Evolutionary conservation across 2,797 vertebrate species (phyloP).

Genomic region (Morelia viridis): DNA sequence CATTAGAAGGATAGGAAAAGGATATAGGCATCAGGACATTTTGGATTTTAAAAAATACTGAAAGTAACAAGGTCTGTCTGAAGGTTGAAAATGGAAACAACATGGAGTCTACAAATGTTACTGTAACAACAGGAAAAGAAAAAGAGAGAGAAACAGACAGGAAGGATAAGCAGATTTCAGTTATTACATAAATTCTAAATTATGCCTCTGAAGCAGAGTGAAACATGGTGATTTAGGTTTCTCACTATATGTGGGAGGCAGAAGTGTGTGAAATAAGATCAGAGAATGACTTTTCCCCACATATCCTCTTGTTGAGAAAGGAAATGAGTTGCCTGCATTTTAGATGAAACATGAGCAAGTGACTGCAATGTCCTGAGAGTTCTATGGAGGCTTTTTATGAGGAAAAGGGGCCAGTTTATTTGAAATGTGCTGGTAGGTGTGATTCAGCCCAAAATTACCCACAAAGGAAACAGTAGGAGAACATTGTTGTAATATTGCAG

Average conservation of each 20-base stretch:
- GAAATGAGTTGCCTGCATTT: slow-evolving; percentile 43
- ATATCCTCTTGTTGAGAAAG: slow-evolving; percentile 19
- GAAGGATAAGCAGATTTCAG: neutral
- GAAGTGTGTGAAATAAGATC: neutral
- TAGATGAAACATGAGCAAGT: slow-evolving; percentile 20
- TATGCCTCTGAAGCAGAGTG: neutral
- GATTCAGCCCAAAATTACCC: slow-evolving; percentile 23
- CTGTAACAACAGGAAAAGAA: neutral
- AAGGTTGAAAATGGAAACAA: neutral
- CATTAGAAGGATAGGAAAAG: neutral
- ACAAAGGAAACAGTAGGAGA: slow-evolving; percentile 31
- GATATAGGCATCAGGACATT: neutral
- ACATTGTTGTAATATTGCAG: slow-evolving; percentile 2
- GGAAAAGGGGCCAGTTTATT: slow-evolving; percentile 7
- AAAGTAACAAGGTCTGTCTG: neutral
- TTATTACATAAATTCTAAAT: neutral
- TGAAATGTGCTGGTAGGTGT: slow-evolving; percentile 16
- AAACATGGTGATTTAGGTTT: neutral
- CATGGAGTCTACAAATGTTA: slow-evolving; percentile 1
- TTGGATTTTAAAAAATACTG: neutral
- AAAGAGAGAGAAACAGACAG: neutral
- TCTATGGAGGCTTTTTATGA: slow-evolving; percentile 31
- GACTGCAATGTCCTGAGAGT: slow-evolving; percentile 31
- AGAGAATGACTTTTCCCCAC: slow-evolving; percentile 32
- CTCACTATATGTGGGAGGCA: neutral